Evolutionary conservation across 2,113 vertebrate species (phyloP).

Genomic region (Chloroceryle aenea): DNA sequence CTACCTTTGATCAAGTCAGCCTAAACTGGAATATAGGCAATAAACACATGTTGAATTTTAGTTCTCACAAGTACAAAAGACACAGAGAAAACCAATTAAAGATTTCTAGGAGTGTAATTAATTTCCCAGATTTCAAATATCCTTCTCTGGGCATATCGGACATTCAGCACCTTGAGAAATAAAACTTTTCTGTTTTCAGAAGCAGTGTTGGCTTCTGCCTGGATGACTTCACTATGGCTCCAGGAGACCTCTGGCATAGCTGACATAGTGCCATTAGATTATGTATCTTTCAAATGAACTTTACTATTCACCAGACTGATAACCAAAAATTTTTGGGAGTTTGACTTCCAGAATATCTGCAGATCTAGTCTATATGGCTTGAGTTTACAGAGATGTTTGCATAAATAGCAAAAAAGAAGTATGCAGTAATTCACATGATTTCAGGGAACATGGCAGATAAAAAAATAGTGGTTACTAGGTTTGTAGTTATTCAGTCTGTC

Average conservation of each 20-base stretch:
- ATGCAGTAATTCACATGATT: background rate
- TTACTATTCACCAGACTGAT: background rate
- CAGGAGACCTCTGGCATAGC: background rate
- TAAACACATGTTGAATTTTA: background rate
- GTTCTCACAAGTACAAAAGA: background rate
- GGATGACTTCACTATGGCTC: background rate
- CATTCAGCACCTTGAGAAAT: background rate
- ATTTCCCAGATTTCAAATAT: background rate
- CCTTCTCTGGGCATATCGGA: background rate
- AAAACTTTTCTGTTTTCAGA: background rate
- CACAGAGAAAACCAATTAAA: background rate
- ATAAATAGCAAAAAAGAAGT: background rate
- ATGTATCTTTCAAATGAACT: background rate
- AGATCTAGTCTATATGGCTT: background rate
- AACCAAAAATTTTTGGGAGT: background rate
- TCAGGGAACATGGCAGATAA: background rate
- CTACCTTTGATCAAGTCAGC: constrained; percentile 7
- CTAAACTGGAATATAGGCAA: background rate
- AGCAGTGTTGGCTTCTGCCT: background rate
- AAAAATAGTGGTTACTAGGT: background rate
- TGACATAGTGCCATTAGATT: background rate
- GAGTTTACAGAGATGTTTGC: background rate
- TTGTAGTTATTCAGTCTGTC: background rate
- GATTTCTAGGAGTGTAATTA: background rate
- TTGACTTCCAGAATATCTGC: background rate